Conservation (phyloP, 37 sponge, comb jelly and placozoan genomes). For the Haliclona indistincta region DNA sequence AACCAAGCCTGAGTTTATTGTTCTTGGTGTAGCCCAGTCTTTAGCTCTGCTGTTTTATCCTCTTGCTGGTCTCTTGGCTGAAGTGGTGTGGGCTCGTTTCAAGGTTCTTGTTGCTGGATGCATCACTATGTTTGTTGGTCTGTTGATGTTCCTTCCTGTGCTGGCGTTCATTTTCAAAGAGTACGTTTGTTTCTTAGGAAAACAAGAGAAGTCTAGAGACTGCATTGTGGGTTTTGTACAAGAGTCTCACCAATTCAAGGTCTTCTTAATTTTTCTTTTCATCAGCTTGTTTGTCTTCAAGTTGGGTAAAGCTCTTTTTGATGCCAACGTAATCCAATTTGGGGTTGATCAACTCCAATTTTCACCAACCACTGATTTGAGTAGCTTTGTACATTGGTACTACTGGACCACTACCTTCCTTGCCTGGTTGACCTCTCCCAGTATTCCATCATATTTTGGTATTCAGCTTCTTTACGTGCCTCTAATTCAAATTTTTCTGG, state of each 20-base stretch:
- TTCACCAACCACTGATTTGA: background rate
- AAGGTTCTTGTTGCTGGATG: background rate
- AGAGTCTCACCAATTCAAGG: no score
- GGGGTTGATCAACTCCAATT: constrained; percentile 5
- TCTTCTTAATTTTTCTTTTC: no score
- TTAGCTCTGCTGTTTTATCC: background rate
- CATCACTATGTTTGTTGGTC: background rate
- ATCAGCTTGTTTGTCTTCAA: background rate
- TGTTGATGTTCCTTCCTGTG: background rate
- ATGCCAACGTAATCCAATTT: constrained; percentile 4
- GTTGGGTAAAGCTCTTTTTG: background rate
- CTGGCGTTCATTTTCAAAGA: background rate
- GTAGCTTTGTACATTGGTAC: constrained; percentile 10
- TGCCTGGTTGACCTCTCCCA: background rate
- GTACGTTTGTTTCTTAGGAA: no score
- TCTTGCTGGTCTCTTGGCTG: background rate
- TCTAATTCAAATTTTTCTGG: background rate
- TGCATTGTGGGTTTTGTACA: background rate
- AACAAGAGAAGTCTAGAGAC: no score
- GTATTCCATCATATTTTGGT: no score
- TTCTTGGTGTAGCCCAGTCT: background rate
- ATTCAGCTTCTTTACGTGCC: background rate
- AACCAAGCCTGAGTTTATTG: no score
- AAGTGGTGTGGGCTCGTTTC: background rate
- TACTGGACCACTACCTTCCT: background rate